Evolutionary conservation across 2,113 vertebrate genomes (phyloP).

Genomic region (Regulus satrapa): DNA sequence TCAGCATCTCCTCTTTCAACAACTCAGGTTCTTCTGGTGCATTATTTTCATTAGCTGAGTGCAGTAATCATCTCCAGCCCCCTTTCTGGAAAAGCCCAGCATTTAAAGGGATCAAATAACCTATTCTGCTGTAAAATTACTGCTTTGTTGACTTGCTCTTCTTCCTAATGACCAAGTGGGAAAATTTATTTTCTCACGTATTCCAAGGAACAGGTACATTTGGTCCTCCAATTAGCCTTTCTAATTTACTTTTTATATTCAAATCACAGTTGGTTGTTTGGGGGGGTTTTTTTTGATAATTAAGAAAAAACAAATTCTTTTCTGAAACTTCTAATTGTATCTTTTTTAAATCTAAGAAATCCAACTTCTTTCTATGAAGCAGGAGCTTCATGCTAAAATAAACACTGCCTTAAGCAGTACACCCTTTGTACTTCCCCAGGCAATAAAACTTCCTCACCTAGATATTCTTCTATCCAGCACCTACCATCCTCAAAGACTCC

Average conservation of each 20-base stretch:
- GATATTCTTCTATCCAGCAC: background rate
- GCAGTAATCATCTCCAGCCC: background rate
- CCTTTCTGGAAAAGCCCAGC: background rate
- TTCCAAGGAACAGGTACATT: background rate
- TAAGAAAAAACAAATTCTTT: background rate
- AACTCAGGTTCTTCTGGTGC: background rate
- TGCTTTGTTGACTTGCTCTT: background rate
- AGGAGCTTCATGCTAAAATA: background rate
- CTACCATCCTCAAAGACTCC: background rate
- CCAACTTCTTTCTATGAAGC: background rate
- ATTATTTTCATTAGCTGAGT: background rate
- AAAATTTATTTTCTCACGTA: background rate
- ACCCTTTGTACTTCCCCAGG: background rate
- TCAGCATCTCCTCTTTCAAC: background rate
- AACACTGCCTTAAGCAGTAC: background rate
- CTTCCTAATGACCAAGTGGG: background rate
- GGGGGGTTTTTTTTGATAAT: background rate
- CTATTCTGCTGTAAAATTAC: background rate
- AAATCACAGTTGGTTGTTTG: fast-evolving
- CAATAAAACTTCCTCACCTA: background rate
- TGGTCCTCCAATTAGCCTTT: background rate
- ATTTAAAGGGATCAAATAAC: background rate
- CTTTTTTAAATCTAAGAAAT: background rate
- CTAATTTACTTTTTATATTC: background rate
- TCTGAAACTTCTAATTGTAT: background rate